A percentile compares a stretch with the other conserved stretches of the same genome.
Conservation (phyloP, 2,797 vertebrate species). For the Gadopsis bispinosus region DNA sequence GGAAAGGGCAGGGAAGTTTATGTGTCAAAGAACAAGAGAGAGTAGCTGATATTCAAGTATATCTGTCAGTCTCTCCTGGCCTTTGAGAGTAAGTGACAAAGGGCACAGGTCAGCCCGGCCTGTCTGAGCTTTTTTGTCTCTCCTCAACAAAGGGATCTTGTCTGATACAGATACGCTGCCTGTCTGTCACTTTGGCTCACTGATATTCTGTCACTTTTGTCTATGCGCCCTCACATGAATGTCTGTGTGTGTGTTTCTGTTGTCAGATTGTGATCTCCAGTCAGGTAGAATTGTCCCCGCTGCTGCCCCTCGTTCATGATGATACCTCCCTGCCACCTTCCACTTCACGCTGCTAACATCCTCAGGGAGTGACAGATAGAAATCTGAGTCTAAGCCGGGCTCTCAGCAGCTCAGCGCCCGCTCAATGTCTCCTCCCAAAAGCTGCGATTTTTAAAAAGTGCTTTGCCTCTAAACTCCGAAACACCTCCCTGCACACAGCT, state of each 20-base stretch:
- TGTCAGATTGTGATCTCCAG: slow-evolving; percentile 81
- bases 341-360: slow-evolving; percentile 69
- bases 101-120: slow-evolving; percentile 59
- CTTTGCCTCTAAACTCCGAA: slow-evolving; percentile 61
- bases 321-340: slow-evolving; percentile 68
- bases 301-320: slow-evolving; percentile 66
- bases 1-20: slow-evolving; percentile 71
- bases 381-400: slow-evolving; percentile 64
- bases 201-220: slow-evolving; percentile 77
- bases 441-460: slow-evolving; percentile 65
- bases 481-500: slow-evolving; percentile 13
- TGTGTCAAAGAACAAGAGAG: slow-evolving; percentile 62
- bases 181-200: slow-evolving; percentile 73
- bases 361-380: slow-evolving; percentile 75
- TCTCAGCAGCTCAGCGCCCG: slow-evolving; percentile 53
- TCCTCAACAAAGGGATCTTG: slow-evolving; percentile 70
- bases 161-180: slow-evolving; percentile 74
- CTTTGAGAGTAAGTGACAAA: slow-evolving; percentile 61
- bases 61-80: slow-evolving; percentile 68
- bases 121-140: slow-evolving; percentile 62
- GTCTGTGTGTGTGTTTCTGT: slow-evolving; percentile 47
- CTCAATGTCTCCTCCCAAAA: slow-evolving; percentile 50
- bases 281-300: slow-evolving; percentile 71
- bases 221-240: slow-evolving; percentile 51
- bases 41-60: slow-evolving; percentile 63